A percentile compares a stretch with the other conserved stretches of the same genome.
Conservation (phyloP, 2,113 vertebrate species). For the Maccullochella peelii region DNA sequence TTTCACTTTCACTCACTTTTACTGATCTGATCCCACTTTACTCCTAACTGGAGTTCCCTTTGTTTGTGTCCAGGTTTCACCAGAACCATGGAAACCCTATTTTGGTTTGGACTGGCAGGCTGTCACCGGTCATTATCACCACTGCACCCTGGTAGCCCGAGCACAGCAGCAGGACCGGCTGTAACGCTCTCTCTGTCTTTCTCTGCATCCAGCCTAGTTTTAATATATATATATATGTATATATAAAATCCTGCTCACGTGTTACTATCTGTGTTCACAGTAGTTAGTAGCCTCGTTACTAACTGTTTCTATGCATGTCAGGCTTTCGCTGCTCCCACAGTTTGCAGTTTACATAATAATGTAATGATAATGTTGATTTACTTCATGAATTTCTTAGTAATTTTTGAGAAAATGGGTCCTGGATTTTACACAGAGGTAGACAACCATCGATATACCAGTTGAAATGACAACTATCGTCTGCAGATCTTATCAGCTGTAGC, state of each 20-base stretch:
- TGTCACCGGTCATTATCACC: slow-evolving; percentile 60
- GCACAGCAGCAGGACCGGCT: slow-evolving; percentile 24
- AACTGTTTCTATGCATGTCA: slow-evolving; percentile 11
- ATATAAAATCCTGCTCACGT: slow-evolving; percentile 39
- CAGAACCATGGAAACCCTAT: slow-evolving; percentile 62
- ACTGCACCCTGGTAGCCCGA: slow-evolving; percentile 26
- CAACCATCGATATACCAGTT: background rate
- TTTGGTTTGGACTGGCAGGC: slow-evolving; percentile 65
- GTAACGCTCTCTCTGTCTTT: slow-evolving; percentile 24
- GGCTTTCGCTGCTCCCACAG: background rate
- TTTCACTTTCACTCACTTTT: slow-evolving; percentile 29
- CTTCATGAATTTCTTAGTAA: background rate
- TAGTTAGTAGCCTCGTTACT: background rate
- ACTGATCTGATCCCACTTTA: background rate
- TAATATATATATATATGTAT: too few relatives aligned
- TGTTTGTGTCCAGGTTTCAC: slow-evolving; percentile 57
- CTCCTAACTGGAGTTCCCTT: slow-evolving; percentile 17
- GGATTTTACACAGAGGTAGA: background rate
- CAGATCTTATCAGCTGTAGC: background rate
- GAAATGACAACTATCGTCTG: background rate
- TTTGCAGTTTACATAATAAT: background rate
- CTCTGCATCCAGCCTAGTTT: slow-evolving; percentile 27
- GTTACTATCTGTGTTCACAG: slow-evolving; percentile 35
- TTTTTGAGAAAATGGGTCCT: background rate
- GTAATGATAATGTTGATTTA: background rate